Evolutionary conservation across 1,140 invertebrate genomes (phyloP).

Genomic region (Rhysida immarginata): DNA sequence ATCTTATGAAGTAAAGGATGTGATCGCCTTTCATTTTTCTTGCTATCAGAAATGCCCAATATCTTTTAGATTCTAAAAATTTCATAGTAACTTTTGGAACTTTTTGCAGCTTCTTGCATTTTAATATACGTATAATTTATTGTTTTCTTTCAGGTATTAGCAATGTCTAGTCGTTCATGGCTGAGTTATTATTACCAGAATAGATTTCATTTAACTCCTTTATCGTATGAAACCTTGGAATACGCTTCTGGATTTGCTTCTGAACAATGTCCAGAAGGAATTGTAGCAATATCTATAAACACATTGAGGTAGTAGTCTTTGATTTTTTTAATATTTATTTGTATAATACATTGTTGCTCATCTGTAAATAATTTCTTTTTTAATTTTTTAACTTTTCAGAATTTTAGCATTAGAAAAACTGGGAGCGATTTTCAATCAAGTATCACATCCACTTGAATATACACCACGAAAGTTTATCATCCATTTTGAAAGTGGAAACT

Average conservation of each 20-base stretch:
- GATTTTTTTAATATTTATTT: not conserved
- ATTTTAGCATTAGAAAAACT: conserved; percentile 97
- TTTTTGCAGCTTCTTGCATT: too few species aligned
- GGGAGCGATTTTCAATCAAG: conserved; percentile 89
- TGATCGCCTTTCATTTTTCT: too few species aligned
- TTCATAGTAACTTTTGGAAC: too few species aligned
- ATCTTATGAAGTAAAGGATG: too few species aligned
- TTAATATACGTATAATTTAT: not conserved
- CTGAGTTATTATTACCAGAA: conserved; percentile 98
- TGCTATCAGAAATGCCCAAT: too few species aligned
- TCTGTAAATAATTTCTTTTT: not conserved
- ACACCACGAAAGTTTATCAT: conserved; percentile 92
- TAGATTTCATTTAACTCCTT: conserved; percentile 79
- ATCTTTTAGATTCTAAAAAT: too few species aligned
- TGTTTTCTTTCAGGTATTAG: conserved; percentile 47
- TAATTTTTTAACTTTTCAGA: conserved; percentile 23
- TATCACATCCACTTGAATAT: conserved; percentile 77
- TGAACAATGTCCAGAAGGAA: conserved; percentile 97
- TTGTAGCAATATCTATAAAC: conserved; percentile 97
- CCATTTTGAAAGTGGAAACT: conserved; percentile 79
- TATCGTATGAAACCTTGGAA: conserved; percentile 92
- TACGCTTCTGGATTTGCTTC: conserved; percentile 97
- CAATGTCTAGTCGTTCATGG: conserved; percentile 96
- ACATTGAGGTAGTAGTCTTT: conserved; percentile 51
- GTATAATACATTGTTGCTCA: not conserved